Conservation (phyloP, 2,113 vertebrate genomes). For the Actenoides lindsayi region DNA sequence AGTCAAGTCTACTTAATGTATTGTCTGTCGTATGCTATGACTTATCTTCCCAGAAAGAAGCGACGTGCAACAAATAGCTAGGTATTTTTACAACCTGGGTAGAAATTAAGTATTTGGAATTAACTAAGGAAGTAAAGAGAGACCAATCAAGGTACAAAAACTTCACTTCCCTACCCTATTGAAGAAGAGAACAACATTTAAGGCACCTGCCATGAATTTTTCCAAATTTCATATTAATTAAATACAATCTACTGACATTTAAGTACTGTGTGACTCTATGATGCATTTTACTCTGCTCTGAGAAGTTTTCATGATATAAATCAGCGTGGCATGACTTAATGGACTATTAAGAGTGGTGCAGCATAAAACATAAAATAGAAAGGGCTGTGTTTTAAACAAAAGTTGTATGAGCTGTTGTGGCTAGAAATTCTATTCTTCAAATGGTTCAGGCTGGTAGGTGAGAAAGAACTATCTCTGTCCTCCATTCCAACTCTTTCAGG, state of each 20-base stretch:
- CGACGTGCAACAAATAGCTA: background rate
- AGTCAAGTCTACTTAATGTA: background rate
- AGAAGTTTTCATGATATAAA: conserved; percentile 40
- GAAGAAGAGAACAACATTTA: background rate
- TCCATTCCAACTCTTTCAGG: background rate
- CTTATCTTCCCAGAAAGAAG: background rate
- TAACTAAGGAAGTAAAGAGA: background rate
- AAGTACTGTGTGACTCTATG: conserved; percentile 42
- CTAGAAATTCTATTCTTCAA: conserved; percentile 7
- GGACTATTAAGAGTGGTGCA: background rate
- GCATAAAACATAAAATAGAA: conserved; percentile 38
- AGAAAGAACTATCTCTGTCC: background rate
- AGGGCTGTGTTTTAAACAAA: conserved; percentile 30
- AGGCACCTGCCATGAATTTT: background rate
- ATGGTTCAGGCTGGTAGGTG: background rate
- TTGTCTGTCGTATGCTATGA: background rate
- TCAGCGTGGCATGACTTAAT: conserved; percentile 40
- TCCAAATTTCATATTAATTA: conserved; percentile 28
- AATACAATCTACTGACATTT: background rate
- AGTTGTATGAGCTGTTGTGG: background rate
- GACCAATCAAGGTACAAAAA: background rate
- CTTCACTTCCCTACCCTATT: background rate
- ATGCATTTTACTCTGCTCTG: conserved; percentile 43
- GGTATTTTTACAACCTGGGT: background rate
- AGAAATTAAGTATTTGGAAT: background rate